Evolutionary conservation across 2,888 invertebrate species (phyloP), one percentile per base, ranked within the genome.

Genomic region (Mylabris sibirica): DNA sequence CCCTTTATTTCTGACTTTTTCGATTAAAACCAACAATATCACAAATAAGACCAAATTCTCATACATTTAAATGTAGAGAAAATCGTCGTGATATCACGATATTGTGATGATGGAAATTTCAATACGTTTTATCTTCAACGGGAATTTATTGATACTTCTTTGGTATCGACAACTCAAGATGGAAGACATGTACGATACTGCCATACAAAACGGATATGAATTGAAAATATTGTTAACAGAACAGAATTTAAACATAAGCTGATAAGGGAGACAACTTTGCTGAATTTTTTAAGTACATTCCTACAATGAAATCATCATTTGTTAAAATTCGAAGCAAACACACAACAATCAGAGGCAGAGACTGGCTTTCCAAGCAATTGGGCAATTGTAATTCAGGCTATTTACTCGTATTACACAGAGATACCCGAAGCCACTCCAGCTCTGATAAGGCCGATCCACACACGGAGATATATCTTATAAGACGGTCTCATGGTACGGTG

Each of bases 41-140:
- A 59, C 26, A 35, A 67, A 63, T 60, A 67, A 30, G 60, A 49
- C 64, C 34, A 59, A 60, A 34, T 49, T 60, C 60, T 64, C 35
- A 60, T 60, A 22, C 60, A 59, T 64, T 64, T 64, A 60, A 34
- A 49, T 59, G 17, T 24, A 14, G 57, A 35, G 44, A 59, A 63
- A 57, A 59, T 63, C 63, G 24, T 60, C 60, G n/a, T n/a, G n/a
- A n/a, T n/a, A n/a, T n/a, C n/a, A n/a, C n/a, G 60, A 60, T 64
- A n/a, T n/a, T 44, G 17, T 67, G 64, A 49, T 38, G 60, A 30
- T 67, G 64, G 53, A 59, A 63, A 60, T 53, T 62, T 62, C 26
- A 20, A 38, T 20, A 34, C 41, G 59, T 59, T 66, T 59, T 63
- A 61, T 62, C 53, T 38, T 38, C 11, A 35, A 35, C 11, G 11